Conservation (phyloP, 2,888 invertebrate genomes). For the Synergus umbraculus region DNA sequence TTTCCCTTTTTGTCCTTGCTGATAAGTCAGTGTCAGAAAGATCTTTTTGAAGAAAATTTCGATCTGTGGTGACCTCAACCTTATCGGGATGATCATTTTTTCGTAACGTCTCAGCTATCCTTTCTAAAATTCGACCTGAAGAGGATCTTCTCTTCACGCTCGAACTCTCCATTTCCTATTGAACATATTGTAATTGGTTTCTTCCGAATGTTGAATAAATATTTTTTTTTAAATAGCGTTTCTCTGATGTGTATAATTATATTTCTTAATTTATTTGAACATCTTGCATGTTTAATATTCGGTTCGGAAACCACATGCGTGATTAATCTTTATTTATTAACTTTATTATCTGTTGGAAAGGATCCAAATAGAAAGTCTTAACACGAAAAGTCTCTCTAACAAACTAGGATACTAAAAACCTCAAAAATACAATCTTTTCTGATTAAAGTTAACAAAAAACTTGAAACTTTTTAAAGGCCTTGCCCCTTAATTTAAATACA, state of each 20-base stretch:
- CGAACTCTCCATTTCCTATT: constrained; percentile 27
- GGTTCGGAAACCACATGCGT: no score
- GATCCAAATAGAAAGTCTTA: neutral
- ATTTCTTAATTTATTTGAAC: neutral
- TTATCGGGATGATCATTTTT: constrained; percentile 41
- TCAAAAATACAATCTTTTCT: no score
- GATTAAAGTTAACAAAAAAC: no score
- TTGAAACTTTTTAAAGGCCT: no score
- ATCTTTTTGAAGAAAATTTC: constrained; percentile 19
- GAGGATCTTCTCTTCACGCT: constrained; percentile 7
- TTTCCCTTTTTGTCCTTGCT: constrained; percentile 32
- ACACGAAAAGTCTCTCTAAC: neutral
- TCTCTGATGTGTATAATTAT: neutral
- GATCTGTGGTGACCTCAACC: constrained; percentile 51
- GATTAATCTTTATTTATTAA: no score
- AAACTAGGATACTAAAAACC: no score
- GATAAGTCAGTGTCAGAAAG: neutral
- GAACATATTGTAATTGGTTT: neutral
- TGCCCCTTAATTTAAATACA: no score
- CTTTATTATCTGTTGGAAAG: neutral
- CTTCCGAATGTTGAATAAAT: neutral
- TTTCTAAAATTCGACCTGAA: constrained; percentile 47
- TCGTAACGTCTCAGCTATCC: constrained; percentile 47
- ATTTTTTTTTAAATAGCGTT: neutral
- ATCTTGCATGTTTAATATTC: no score